These are phyloP conservation scores for Ciona savignyi DNA, from an alignment of 23 tunicate species.

Conservation along the genomic window DNA sequence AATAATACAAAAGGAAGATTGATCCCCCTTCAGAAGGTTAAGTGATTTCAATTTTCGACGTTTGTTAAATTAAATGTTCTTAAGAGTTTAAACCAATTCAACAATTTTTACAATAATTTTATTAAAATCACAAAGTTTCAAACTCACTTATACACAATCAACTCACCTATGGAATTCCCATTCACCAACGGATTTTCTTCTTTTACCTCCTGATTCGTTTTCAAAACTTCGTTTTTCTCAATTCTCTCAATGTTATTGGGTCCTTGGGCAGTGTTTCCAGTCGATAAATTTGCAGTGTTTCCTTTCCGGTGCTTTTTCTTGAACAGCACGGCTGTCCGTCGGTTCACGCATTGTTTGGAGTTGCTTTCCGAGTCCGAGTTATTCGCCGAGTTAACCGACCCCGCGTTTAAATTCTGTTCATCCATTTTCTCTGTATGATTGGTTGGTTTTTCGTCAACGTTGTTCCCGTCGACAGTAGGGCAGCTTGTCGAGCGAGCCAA, in stretches of 20 bases:
- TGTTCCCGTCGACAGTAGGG: constrained; percentile 10
- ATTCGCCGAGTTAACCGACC: not conserved
- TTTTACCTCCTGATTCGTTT: too few relatives aligned
- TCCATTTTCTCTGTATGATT: not conserved
- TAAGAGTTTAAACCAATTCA: too few relatives aligned
- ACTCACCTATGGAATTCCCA: too few relatives aligned
- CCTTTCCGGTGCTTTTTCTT: constrained; percentile 39
- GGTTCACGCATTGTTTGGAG: constrained; percentile 20
- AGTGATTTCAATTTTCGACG: too few relatives aligned
- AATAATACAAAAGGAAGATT: too few relatives aligned
- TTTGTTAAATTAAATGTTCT: too few relatives aligned
- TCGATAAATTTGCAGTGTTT: not conserved
- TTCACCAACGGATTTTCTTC: too few relatives aligned
- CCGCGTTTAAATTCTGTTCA: not conserved
- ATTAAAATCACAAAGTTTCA: too few relatives aligned
- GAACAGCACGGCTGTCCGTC: constrained; percentile 71
- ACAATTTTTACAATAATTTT: too few relatives aligned
- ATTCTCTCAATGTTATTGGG: not conserved
- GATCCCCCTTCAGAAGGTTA: too few relatives aligned
- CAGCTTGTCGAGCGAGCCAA: constrained; percentile 34
- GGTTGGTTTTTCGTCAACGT: not conserved
- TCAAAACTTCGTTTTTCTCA: too few relatives aligned
- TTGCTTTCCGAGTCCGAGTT: not conserved
- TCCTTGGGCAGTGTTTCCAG: not conserved
- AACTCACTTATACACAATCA: too few relatives aligned